Evolutionary conservation across 2,113 vertebrate species (phyloP).

Genomic region (Rhinolophus ferrumequinum): DNA sequence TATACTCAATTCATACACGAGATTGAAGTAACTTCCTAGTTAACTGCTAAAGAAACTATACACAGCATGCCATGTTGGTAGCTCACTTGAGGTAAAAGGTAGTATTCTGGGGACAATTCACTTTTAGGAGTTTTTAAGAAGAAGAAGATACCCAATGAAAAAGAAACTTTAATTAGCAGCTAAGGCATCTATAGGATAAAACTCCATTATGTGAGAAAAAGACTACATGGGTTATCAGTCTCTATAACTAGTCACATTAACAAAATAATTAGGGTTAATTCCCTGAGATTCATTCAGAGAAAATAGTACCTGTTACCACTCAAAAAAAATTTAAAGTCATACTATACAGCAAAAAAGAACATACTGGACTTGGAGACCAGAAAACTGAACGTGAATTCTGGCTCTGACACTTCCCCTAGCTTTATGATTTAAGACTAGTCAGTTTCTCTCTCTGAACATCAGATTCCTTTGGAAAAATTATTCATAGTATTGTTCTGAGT

Average conservation of each 20-base stretch:
- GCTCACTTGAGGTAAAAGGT: not conserved
- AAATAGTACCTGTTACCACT: not conserved
- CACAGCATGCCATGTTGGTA: not conserved
- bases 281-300: constrained; percentile 38
- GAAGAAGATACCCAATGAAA: not conserved
- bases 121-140: constrained; percentile 28
- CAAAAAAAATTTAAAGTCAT: not conserved
- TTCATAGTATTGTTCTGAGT: constrained; percentile 26
- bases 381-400: constrained; percentile 28
- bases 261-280: constrained; percentile 26
- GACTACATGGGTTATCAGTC: not conserved
- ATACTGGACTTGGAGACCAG: not conserved
- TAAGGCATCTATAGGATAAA: constrained; percentile 40
- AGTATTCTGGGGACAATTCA: not conserved
- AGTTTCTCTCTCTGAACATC: constrained; percentile 23
- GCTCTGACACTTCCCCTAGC: not conserved
- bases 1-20: not conserved
- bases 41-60: not conserved
- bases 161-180: constrained; percentile 40
- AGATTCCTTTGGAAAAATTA: constrained; percentile 45
- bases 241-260: constrained; percentile 1
- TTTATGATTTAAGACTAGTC: constrained; percentile 11
- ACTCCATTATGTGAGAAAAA: constrained; percentile 3
- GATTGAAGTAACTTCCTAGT: not conserved
- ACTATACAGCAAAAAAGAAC: not conserved